Evolutionary conservation across 2,113 vertebrate genomes (phyloP), one percentile per base, ranked within the genome.

Genomic region (Leucopsar rothschildi): DNA sequence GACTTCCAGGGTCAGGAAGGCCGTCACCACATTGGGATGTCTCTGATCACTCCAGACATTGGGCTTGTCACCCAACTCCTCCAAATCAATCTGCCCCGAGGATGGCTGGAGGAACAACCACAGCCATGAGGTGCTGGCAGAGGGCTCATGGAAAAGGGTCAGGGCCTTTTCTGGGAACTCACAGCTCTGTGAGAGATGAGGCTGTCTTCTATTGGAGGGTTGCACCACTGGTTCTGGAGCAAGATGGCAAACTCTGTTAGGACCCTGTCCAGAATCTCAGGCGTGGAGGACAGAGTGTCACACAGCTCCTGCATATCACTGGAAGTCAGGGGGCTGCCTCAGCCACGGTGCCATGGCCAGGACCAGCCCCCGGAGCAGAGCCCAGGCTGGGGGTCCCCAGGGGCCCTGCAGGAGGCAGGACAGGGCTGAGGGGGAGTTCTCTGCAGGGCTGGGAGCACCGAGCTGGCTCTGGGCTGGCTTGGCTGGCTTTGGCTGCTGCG

Each of bases 1-100:
- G 40, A 35, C 15, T 56, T 55, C 40, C 40, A 90, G 55, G 47
- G 27, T 8, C 49, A 37, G 40, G 50, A 25, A 22, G 25, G 11
- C 6, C 1, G 1, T 37, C 42, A 9, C 5, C 24, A 6, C 0
- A 1, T 31, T 2, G 0, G 12, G 35, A 42, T 13, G 9, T 5
- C 5, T 14, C 10, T 10, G 20, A 24, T 47, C 3, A 0, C 29
- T 47, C 56, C 40, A 13, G 12, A 20, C 1, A 0, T 1, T 33
- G 33, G 28, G 8, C 40, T 15, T 3, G 0, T 35, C 40, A 35
- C 5, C 16, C 22, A 18, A 10, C 9, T 55, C 24, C 56, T 55
- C 49, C 65, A 3, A 8, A n/a, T 63, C 40, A 21, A 3, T 20
- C 28, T 61, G n/a, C 10, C 12, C 29, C 3, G 0, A 21, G 65